phyloP scores from a whole-genome alignment of 2,797 vertebrate genomes.

The Chlorospingus semifuscus region DNA sequence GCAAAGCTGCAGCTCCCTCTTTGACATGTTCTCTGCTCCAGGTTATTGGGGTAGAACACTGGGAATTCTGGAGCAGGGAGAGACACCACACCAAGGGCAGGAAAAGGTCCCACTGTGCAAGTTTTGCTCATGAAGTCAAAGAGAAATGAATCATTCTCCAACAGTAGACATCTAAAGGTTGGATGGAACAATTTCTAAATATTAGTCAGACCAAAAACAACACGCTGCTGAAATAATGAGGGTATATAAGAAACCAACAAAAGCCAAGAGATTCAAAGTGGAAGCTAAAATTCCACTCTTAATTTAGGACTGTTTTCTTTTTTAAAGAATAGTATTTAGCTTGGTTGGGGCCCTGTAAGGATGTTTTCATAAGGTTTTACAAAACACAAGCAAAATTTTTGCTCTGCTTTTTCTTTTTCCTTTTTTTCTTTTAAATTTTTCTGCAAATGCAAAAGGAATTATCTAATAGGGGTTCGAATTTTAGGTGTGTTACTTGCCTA shows the following conservation, averaged over 20 bases:
- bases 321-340: not conserved
- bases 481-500: not conserved
- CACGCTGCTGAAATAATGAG: slow-evolving; percentile 44
- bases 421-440: not conserved
- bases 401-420: not conserved
- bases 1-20: not conserved
- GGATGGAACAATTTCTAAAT: slow-evolving; percentile 54
- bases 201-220: slow-evolving; percentile 53
- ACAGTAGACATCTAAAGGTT: slow-evolving; percentile 47
- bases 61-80: not conserved
- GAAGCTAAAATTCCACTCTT: slow-evolving; percentile 45
- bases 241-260: slow-evolving; percentile 28
- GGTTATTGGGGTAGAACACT: not conserved
- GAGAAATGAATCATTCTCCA: slow-evolving; percentile 45
- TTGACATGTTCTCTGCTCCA: not conserved
- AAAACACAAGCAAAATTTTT: not conserved
- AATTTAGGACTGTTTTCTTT: slow-evolving; percentile 53
- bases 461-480: not conserved
- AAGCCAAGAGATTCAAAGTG: slow-evolving; percentile 53
- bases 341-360: not conserved
- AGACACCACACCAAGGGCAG: not conserved
- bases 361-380: slow-evolving; percentile 10
- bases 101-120: not conserved
- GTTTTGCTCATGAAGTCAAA: not conserved
- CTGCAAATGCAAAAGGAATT: not conserved